Base-by-base conservation (phyloP, 1,140 invertebrate genomes). In the Diabrotica undecimpunctata region DNA sequence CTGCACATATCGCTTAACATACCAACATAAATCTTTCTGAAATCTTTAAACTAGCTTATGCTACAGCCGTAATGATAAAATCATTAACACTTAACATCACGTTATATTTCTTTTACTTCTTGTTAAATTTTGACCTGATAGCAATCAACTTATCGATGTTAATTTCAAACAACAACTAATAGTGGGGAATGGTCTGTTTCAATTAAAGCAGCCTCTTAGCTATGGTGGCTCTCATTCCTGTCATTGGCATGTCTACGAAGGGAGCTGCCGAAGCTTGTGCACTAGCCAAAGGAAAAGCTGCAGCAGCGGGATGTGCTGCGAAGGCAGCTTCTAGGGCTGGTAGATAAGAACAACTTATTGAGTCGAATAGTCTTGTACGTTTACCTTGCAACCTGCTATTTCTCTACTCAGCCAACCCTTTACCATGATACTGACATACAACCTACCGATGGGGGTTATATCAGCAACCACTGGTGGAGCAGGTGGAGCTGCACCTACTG, bases 31-130 rank as follows among this genome's bases (percentile, higher is more conserved):
- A n/a, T n/a, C n/a, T n/a, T n/a, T n/a, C n/a, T n/a, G n/a, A n/a
- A n/a, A n/a, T n/a, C 79, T 92, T 91, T 75, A 89, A 88, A 79
- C 92, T 95, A 7, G 97, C 94, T 61, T 95, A 82, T 5, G 96
- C 95, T 12, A 93, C 87, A 2, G 94, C 97, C 80, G 99, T 99
- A 53, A 99, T 93, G 55, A 99, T 90, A 72, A 99, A 97, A 79
- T 75, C 73, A 60, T 75, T 75, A 12, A 75, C 68, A 46, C 73
- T 75, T 38, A 75, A 54, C 55, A 73, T 75, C 5, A 73, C 62
- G 8, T 66, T 67, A 2, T 64, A 56, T 62, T 75, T 75, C 37
- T 73, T 71, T 54, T 69, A 65, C 62, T 73, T 72, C 61, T 75
- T 75, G 54, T 75, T 75, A 51, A 60, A 70, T 46, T 66, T 69